Evolutionary conservation across 1,140 invertebrate species (phyloP).

Genomic region (Aphelenchoides fujianensis): DNA sequence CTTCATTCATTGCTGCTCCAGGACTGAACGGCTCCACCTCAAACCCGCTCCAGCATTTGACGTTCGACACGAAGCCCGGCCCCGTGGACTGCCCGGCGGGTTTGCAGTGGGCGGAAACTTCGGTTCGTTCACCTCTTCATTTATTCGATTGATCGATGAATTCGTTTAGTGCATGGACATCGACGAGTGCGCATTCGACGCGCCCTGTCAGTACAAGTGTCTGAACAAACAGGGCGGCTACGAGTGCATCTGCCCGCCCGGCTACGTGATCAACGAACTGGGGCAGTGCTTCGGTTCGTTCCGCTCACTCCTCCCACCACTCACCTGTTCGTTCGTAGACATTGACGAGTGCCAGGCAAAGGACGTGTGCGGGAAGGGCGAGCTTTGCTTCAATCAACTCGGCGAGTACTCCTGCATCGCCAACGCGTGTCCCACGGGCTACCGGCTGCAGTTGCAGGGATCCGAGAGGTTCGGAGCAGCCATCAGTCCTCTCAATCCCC

Average conservation of each 20-base stretch:
- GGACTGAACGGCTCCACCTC: neutral
- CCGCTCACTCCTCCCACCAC: neutral
- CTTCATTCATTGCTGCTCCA: neutral
- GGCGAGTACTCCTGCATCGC: conserved; percentile 47
- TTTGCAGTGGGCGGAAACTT: conserved; percentile 7
- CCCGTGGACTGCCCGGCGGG: conserved; percentile 26
- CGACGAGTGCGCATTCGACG: conserved; percentile 54
- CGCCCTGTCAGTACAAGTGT: conserved; percentile 51
- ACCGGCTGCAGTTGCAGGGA: conserved; percentile 33
- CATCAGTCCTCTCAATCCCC: no score
- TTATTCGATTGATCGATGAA: neutral
- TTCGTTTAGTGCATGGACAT: conserved; percentile 35
- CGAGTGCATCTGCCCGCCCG: conserved; percentile 50
- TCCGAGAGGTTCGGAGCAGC: no score
- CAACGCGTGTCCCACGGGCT: conserved; percentile 49
- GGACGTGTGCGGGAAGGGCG: conserved; percentile 31
- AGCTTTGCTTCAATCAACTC: conserved; percentile 53
- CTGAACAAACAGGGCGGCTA: conserved; percentile 44
- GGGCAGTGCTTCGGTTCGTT: conserved; percentile 48
- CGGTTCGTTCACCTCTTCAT: neutral
- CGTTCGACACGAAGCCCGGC: conserved; percentile 30
- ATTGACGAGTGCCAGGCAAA: conserved; percentile 50
- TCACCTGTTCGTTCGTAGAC: conserved; percentile 33
- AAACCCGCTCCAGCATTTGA: conserved; percentile 30
- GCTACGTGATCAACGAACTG: conserved; percentile 43